Base-by-base conservation (phyloP, 2,888 invertebrate genomes). In the Lysandra coridon region DNA sequence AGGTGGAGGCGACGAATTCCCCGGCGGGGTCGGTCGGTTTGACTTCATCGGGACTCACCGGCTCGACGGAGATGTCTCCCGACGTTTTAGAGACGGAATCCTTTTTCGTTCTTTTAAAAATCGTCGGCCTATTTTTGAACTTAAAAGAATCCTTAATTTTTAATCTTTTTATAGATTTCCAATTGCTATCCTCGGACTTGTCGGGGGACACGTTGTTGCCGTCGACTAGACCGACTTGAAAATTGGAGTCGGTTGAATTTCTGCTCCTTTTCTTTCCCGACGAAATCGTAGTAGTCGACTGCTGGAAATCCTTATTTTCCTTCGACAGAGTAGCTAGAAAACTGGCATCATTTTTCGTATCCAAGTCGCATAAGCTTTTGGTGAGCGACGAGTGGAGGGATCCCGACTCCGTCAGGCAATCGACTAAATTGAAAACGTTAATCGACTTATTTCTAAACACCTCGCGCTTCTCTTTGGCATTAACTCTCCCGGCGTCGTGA, bases 131-230 rank as follows among this genome's bases (percentile, higher is more conserved):
- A 81, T 91, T 95, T 84, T 95, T 95, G 83, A 95, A 95, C 83
- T 94, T 93, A 84, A 95, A 95, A 0, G 95, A 95, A 84, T 95
- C 95, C 83, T 95, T 95, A 80, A 95, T 94, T 87, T 95, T 95
- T 76, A 95, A 85, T 82, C 94, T 89, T 85, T 95, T 95, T 44
- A 95, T 95, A 1, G 95, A 94, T 84, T 94, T 95, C 95, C 95
- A 95, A 83, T 93, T 89, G 79, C 92, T 92, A 53, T 95, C 94
- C 84, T 94, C 95, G 60, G 91, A 88, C 86, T 94, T 94, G 81
- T 94, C 94, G 2, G 92, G 92, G 6, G 92, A 93, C 60, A 88
- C 84, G 83, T 91, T 91, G 74, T 82, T 83, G 10, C 89, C 88
- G 82, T 92, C 92, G 44, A 92, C 85, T n/a, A 87, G 83, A 83